Base-by-base conservation (phyloP, 1,140 invertebrate genomes). In the Drosophila obscura region DNA sequence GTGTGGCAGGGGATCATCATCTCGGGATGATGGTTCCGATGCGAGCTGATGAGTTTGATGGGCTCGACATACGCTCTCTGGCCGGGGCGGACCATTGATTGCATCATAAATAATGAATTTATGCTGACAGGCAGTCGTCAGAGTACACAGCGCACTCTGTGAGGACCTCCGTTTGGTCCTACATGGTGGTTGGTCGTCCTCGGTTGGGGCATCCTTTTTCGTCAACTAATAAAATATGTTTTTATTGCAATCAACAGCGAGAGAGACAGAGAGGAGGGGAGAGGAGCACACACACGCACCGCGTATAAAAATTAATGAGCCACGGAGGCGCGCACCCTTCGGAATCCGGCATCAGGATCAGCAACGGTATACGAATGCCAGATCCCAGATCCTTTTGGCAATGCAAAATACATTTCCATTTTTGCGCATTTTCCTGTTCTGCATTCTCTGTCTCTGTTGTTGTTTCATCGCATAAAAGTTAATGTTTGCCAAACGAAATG, bases 101-200 rank as follows among this genome's bases (percentile, higher is more conserved):
- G 89, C 89, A 75, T 73, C 89, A 91, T 91, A 91, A 91, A 91
- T 91, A 90, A 91, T 73, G 81, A 90, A 91, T 91, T 91, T 91
- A 91, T 91, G 84, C 67, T 90, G 89, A 90, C 89, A 91, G 84
- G 69, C 81, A 85, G 80, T 90, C 81, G 83, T 87, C 83, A 82
- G 56, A 52, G 39, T 11, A 13, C 35, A 19, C 19, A 19, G 19
- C 19, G 19, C 2, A 1, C 31, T 9, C 31, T 87, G 79, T 74
- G 51, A 48, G 39, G n/a, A 7, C 35, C 35, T 39, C 35, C 31
- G 31, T 9, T 26, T 62, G 74, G 64, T 80, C 80, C 61, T 80
- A 19, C 35, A n/a, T 50, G 31, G 62, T 58, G 15, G 31, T 35
- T 31, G 43, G 19, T 62, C 24, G 24, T 41, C 11, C 41, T 56